phyloP scores from a whole-genome alignment of 2,113 vertebrate species.

The Petrocephalus microphthalmus region DNA sequence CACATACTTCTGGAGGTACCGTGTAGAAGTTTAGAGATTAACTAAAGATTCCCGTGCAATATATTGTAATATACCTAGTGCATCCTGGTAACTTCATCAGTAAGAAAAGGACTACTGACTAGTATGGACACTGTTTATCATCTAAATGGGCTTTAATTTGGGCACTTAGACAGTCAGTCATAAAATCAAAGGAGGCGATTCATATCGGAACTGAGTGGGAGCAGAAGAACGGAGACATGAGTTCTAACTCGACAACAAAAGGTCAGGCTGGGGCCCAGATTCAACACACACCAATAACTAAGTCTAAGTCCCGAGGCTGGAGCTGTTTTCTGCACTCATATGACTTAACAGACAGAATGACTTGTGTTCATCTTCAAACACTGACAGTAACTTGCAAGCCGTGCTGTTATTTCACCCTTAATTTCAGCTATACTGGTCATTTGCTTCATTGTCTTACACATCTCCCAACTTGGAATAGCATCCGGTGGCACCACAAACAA shows the following conservation, averaged over 20 bases:
- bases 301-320: not conserved
- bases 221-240: not conserved
- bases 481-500: not conserved
- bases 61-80: not conserved
- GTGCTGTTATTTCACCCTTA: not conserved
- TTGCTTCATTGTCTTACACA: not conserved
- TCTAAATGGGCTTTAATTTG: not conserved
- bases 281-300: not conserved
- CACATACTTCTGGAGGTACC: not conserved
- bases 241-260: not conserved
- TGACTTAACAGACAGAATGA: not conserved
- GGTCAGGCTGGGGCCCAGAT: not conserved
- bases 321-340: not conserved
- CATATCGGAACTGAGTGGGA: not conserved
- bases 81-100: not conserved
- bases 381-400: not conserved
- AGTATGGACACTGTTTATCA: not conserved
- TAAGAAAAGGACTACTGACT: not conserved
- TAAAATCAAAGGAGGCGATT: not conserved
- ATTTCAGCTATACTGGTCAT: not conserved
- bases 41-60: not conserved
- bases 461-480: not conserved
- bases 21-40: not conserved
- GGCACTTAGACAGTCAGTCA: not conserved
- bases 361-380: not conserved